Base-by-base conservation (phyloP, 2,888 invertebrate genomes). In the Galerucella pusilla region DNA sequence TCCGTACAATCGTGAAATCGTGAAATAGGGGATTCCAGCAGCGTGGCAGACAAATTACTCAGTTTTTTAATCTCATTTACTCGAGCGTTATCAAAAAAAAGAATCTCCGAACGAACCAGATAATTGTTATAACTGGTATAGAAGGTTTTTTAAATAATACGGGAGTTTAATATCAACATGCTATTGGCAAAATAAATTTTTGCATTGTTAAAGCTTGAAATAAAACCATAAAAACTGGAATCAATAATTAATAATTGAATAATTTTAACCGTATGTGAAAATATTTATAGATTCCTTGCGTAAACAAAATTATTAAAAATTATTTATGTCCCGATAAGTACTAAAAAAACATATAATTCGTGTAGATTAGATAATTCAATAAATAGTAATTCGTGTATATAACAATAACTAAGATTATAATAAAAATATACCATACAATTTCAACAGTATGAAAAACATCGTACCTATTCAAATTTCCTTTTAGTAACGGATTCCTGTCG, bases 381-480 rank as follows among this genome's bases (percentile, higher is more conserved):
- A n/a, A 54, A 54, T 57, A 57, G 20, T 20, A 57, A 57, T 20
- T 57, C 57, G 57, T 20, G 20, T 57, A 57, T n/a, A 54, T 20
- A 16, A 10, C n/a, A 16, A 16, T 57, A 20, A 57, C 2, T 10
- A 57, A 9, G 7, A 20, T 57, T 49, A 42, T 42, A 42, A 35
- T 46, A 10, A 46, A 4, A 54, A 54, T 54, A 54, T n/a, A 57
- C 10, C 9, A 57, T 57, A 57, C 28, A 9, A 14, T 61, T 25
- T 25, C 12, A 61, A 20, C 7, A 14, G 6, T 20, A 60, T 11
- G 11, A 14, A 35, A 61, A 61, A 61, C 2, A 28, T n/a, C 78
- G 79, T 75, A 90, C 91, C 90, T 90, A 83, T 90, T 89, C 84
- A 90, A 87, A 77, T 89, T 90, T 85, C 90, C 90, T 88, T 91